Conservation (phyloP, 2,797 vertebrate genomes). For the Orientallactaga sibirica region DNA sequence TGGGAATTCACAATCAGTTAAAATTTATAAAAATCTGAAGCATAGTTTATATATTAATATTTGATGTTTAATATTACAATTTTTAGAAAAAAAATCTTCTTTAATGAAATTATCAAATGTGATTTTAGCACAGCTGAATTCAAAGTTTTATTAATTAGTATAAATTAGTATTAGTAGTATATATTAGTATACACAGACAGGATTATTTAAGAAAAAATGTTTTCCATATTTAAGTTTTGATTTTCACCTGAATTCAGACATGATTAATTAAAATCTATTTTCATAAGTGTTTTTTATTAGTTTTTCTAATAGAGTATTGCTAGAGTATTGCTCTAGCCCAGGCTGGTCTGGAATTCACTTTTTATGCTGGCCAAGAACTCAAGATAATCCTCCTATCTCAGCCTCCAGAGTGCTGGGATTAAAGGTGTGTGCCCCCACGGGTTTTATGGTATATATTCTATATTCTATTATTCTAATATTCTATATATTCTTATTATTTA, state of each 20-base stretch:
- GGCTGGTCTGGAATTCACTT: too few relatives aligned
- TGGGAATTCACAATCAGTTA: background rate
- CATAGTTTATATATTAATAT: constrained; percentile 1
- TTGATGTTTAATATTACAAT: too few relatives aligned
- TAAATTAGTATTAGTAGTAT: background rate
- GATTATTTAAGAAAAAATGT: constrained; percentile 4
- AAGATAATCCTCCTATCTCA: too few relatives aligned
- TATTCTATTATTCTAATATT: background rate
- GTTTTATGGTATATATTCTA: too few relatives aligned
- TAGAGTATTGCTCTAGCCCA: too few relatives aligned
- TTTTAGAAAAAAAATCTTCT: background rate
- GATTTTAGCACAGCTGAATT: background rate
- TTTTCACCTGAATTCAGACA: constrained; percentile 15
- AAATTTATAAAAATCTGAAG: background rate
- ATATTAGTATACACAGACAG: background rate
- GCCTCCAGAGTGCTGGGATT: too few relatives aligned
- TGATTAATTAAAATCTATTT: background rate
- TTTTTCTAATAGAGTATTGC: background rate
- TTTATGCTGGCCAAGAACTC: too few relatives aligned
- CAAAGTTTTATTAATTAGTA: background rate
- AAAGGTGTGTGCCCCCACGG: too few relatives aligned
- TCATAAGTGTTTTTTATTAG: background rate
- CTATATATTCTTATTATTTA: background rate
- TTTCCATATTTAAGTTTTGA: constrained; percentile 18
- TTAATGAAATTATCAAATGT: constrained; percentile 3